A percentile compares a stretch with the other conserved stretches of the same genome.
These are phyloP conservation scores for Nephrotoma appendiculata DNA, from an alignment of 2,888 invertebrate species.

Conservation along the genomic window DNA sequence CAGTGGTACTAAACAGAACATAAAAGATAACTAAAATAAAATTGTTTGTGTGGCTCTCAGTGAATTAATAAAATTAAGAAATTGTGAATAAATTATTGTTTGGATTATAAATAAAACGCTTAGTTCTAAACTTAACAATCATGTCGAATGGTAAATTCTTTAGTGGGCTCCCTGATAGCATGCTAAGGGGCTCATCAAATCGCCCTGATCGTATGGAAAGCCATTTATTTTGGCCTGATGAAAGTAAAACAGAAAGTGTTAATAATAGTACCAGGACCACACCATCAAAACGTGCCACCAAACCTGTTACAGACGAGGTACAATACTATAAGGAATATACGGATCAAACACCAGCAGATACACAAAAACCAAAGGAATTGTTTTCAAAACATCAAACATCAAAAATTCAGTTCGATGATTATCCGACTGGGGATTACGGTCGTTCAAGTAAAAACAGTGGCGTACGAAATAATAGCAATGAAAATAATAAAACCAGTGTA, in stretches of 20 bases:
- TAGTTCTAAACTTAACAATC: constrained; percentile 4
- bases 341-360: constrained; percentile 16
- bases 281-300: not conserved
- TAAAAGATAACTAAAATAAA: not conserved
- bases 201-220: constrained; percentile 26
- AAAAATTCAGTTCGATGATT: constrained; percentile 29
- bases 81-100: not conserved
- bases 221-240: constrained; percentile 32
- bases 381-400: constrained; percentile 16
- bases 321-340: constrained; percentile 4
- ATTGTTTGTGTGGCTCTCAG: not conserved
- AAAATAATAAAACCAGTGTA: not conserved
- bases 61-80: not conserved
- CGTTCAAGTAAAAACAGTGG: not conserved
- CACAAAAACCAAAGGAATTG: not conserved
- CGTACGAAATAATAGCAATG: not conserved
- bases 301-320: not conserved
- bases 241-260: constrained; percentile 18
- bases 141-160: constrained; percentile 33
- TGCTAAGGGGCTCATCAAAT: constrained; percentile 18
- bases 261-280: not conserved
- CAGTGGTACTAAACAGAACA: not conserved
- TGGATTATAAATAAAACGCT: not conserved
- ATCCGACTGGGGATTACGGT: constrained; percentile 14
- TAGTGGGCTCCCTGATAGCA: constrained; percentile 28